Percentiles rank a stretch among this genome's conserved stretches.
Evolutionary conservation across 2,797 vertebrate genomes (phyloP).

Genomic region (Mus spretus): DNA sequence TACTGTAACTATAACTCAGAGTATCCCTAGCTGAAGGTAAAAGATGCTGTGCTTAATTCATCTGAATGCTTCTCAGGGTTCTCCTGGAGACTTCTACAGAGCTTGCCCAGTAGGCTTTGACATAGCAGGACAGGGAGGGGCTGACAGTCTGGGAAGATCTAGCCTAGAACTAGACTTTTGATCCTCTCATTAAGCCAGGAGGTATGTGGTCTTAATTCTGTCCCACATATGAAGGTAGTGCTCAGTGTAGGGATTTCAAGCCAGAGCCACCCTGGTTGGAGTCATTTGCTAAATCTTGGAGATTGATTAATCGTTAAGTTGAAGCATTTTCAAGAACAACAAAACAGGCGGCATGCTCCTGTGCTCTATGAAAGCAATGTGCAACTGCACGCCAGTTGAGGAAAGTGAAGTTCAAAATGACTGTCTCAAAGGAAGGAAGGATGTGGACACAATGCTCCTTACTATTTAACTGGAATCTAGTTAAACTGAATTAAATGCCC

Average conservation of each 20-base stretch:
- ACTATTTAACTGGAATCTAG: constrained; percentile 54
- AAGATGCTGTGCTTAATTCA: constrained; percentile 55
- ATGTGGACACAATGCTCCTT: constrained; percentile 42
- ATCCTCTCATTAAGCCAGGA: neutral
- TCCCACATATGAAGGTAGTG: neutral
- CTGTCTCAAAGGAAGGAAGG: constrained; percentile 35
- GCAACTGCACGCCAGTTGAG: neutral
- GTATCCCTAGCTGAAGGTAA: constrained; percentile 38
- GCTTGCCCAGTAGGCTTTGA: neutral
- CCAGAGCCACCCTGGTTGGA: neutral
- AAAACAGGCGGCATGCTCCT: neutral
- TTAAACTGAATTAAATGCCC: constrained; percentile 39
- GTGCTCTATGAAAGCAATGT: constrained; percentile 7
- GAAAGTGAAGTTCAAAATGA: constrained; percentile 20
- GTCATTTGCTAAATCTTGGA: neutral
- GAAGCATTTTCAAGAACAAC: constrained; percentile 6
- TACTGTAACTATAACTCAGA: constrained; percentile 76
- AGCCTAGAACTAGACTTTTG: neutral
- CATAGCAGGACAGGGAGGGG: neutral
- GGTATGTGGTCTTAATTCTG: neutral
- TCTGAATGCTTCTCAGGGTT: constrained; percentile 37
- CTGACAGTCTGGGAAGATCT: neutral
- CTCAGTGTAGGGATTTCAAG: neutral
- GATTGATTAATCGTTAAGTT: neutral
- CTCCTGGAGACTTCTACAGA: neutral